Base-by-base conservation (phyloP, 1,140 invertebrate genomes). In the Chironomus tepperi region DNA sequence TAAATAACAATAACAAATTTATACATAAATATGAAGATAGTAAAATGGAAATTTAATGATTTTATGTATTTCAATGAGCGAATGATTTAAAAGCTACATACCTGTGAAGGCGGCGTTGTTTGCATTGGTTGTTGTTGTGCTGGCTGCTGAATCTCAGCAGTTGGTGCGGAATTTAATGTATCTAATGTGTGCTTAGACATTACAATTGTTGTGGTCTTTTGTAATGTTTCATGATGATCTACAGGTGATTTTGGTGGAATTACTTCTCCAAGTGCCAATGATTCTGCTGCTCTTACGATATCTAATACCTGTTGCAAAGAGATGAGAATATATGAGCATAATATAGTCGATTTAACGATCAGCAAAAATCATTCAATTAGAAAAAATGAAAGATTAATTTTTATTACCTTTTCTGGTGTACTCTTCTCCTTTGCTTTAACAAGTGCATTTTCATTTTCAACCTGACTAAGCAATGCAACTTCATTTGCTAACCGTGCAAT, bases 171-270 rank as follows among this genome's bases (percentile, higher is more conserved):
- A 77, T 82, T 80, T 9, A 70, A 9, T 57, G 81, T 82, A 75
- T 82, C 81, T 74, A 95, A 84, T 43, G 93, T 94, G 81, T 96
- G 94, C 84, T 95, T 95, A 82, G 91, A 94, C 93, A 96, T 95
- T 18, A 95, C 92, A 77, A 96, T 91, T n/a, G 93, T 96, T 65
- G 93, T 96, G 47, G 93, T 96, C 86, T 95, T 95, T 78, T 91
- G 86, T 77, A 92, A 88, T 57, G 76, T 78, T 18, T 86, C 83
- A 79, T 85, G 85, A 75, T 86, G 84, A 76, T 88, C 88, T 67
- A 88, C 86, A 1, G 92, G 91, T 74, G 92, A 93, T 79, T 92
- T 93, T 15, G 92, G 92, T 74, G 92, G 89, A 82, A 80, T 85
- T 80, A 79, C 84, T 83, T 78, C 85, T 83, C 43, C 70, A 12